phyloP scores from a whole-genome alignment of 2,797 vertebrate species.

The Pipistrellus kuhlii region DNA sequence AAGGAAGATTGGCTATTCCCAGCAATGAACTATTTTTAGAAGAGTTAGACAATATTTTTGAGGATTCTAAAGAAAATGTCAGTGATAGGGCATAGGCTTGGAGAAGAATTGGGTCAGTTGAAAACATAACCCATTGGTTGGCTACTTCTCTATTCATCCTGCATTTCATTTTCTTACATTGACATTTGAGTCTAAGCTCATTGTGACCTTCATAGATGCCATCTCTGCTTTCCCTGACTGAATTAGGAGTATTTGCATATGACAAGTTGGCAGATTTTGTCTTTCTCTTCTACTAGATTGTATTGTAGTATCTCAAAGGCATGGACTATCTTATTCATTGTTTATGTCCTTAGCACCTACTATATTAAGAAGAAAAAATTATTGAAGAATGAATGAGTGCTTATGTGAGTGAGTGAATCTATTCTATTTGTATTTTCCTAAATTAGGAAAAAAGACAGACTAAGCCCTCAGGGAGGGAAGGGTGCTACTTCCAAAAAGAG shows the following conservation, averaged over 20 bases:
- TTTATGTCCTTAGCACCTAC: neutral
- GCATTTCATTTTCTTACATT: neutral
- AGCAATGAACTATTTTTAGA: neutral
- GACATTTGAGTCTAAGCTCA: neutral
- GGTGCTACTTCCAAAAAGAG: neutral
- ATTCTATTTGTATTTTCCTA: neutral
- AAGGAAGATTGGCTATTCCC: neutral
- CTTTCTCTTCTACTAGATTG: neutral
- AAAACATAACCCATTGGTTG: neutral
- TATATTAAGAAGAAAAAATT: neutral
- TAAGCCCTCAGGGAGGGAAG: neutral
- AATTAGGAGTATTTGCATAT: neutral
- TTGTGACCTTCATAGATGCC: neutral
- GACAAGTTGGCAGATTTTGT: neutral
- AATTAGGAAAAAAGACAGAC: constrained; percentile 16
- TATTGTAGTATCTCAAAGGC: neutral
- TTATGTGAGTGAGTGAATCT: neutral
- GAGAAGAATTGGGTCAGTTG: neutral
- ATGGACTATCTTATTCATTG: neutral
- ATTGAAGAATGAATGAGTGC: neutral
- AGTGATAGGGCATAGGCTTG: neutral
- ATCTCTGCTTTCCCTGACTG: neutral
- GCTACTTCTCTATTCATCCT: neutral
- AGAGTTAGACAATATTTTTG: neutral
- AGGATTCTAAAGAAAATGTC: neutral